Evolutionary conservation across 2,888 invertebrate species (phyloP).

Genomic region (Lasioglossum leucozonium): DNA sequence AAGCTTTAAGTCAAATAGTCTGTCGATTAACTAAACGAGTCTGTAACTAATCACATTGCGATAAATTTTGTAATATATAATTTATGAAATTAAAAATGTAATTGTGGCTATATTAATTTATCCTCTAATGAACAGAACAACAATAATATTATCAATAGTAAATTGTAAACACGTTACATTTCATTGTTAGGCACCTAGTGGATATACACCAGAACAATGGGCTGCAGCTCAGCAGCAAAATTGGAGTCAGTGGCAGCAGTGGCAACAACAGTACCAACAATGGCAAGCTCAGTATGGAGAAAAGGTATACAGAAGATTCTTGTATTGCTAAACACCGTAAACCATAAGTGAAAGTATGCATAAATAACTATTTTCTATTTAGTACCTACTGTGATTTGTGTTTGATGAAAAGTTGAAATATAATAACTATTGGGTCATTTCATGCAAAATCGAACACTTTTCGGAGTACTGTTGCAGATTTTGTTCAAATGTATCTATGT

Average conservation of each 20-base stretch:
- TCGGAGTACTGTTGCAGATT: background rate
- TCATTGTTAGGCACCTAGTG: slow-evolving; percentile 80
- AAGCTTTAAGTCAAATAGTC: background rate
- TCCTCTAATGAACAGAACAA: background rate
- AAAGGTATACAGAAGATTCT: slow-evolving; percentile 86
- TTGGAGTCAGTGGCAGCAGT: slow-evolving; percentile 91
- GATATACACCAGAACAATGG: slow-evolving; percentile 89
- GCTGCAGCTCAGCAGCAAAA: slow-evolving; percentile 89
- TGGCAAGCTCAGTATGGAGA: slow-evolving; percentile 92
- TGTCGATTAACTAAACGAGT: background rate
- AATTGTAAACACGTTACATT: background rate
- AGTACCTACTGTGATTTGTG: background rate
- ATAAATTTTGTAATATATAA: background rate
- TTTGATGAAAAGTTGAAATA: background rate
- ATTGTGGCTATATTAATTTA: slow-evolving; percentile 10
- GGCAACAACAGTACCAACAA: slow-evolving; percentile 91
- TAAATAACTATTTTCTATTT: background rate
- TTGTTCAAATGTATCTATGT: background rate
- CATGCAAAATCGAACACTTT: background rate
- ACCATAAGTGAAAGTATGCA: background rate
- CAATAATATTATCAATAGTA: slow-evolving; percentile 7
- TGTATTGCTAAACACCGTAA: background rate
- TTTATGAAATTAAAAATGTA: slow-evolving; percentile 2
- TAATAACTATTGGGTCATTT: background rate
- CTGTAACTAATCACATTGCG: background rate